Conservation (phyloP, 2,888 invertebrate species). For the Caenorhabditis macrosperma region DNA sequence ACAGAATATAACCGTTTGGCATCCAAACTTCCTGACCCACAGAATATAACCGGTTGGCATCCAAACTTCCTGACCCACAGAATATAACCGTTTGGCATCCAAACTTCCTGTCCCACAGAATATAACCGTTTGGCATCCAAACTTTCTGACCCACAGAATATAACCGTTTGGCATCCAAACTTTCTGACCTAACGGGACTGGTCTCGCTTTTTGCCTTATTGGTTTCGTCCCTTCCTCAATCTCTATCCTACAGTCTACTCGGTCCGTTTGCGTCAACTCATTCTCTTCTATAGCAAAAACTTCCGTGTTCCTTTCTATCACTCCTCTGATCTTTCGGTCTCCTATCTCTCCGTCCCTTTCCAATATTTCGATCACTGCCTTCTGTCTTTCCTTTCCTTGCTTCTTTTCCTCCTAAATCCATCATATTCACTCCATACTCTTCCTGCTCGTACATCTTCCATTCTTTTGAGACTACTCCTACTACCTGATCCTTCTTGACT, state of each 20-base stretch:
- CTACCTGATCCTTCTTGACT: neutral
- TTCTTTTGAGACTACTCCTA: neutral
- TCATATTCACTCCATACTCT: too few species aligned
- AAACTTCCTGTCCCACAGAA: too few species aligned
- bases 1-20: too few species aligned
- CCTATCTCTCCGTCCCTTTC: neutral
- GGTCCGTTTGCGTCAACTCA: constrained; percentile 23
- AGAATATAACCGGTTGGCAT: too few species aligned
- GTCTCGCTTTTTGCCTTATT: constrained; percentile 43
- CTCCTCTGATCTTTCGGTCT: neutral
- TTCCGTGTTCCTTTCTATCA: constrained; percentile 12
- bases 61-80: too few species aligned
- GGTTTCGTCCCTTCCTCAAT: constrained; percentile 11
- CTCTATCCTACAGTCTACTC: constrained; percentile 11
- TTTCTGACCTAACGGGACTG: constrained; percentile 47
- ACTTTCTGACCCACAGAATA: too few species aligned
- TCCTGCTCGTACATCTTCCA: neutral
- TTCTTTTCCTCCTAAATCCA: neutral
- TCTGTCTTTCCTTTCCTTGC: neutral
- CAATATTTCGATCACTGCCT: neutral
- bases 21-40: too few species aligned
- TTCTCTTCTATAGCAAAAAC: constrained; percentile 33
- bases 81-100: too few species aligned
- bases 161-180: too few species aligned
- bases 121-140: too few species aligned